phyloP scores from a whole-genome alignment of 92 coral and sea anemone species.

The Epizoanthus ramosus region DNA sequence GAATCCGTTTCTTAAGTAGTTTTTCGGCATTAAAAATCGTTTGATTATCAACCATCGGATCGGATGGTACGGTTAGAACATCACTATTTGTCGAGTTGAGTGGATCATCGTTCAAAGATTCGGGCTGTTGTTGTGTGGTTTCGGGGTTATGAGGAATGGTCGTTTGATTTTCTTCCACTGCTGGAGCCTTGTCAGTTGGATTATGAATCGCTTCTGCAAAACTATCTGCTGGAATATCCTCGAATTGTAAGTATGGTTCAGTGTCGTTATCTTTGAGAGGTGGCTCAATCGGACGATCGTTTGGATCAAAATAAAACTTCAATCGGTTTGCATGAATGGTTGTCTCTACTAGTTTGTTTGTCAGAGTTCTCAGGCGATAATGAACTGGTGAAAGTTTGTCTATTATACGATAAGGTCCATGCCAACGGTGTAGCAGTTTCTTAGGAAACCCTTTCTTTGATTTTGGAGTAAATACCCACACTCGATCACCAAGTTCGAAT shows the following conservation, averaged over 20 bases:
- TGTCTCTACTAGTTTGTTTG: constrained; percentile 45
- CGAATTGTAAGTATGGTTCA: constrained; percentile 2
- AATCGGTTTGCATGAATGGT: constrained; percentile 58
- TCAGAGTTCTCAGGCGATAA: constrained; percentile 41
- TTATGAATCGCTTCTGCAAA: background rate
- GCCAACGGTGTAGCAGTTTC: constrained; percentile 28
- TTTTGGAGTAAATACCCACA: constrained; percentile 43
- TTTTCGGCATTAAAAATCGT: background rate
- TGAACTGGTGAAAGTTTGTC: constrained; percentile 58
- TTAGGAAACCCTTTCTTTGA: constrained; percentile 18
- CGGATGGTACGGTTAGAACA: too few species aligned
- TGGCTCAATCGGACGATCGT: constrained; percentile 47
- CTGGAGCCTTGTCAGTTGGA: too few species aligned
- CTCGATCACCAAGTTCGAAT: constrained; percentile 36
- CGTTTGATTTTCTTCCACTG: too few species aligned
- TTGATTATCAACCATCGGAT: background rate
- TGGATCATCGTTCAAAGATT: too few species aligned
- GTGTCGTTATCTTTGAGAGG: background rate
- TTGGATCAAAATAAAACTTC: constrained; percentile 56
- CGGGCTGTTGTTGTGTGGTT: too few species aligned
- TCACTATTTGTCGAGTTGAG: too few species aligned
- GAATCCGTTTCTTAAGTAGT: background rate
- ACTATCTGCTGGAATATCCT: constrained; percentile 35
- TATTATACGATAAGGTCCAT: constrained; percentile 48
- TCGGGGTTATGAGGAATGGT: too few species aligned